Evolutionary conservation across 2,888 invertebrate genomes (phyloP).

Genomic region (Eristalis tenax): DNA sequence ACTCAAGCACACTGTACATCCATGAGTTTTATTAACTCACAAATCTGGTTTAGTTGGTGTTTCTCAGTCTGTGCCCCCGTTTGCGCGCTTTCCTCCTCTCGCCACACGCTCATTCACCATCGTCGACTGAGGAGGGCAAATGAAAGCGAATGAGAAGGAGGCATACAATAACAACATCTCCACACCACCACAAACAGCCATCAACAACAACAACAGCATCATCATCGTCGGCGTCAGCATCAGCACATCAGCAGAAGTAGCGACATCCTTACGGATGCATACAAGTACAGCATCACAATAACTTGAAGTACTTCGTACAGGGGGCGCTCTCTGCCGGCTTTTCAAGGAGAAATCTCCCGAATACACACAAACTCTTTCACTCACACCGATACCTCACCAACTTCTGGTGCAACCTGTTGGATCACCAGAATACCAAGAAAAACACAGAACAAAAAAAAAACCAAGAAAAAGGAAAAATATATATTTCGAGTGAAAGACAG

Average conservation of each 20-base stretch:
- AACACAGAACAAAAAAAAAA: constrained; percentile 33
- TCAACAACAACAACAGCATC: not conserved
- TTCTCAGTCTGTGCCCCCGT: constrained; percentile 2
- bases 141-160: constrained; percentile 65
- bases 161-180: constrained; percentile 46
- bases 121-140: constrained; percentile 48
- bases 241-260: constrained; percentile 1
- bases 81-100: constrained; percentile 3
- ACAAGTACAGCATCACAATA: constrained; percentile 57
- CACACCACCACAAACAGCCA: constrained; percentile 29
- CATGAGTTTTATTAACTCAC: constrained; percentile 72
- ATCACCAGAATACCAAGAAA: constrained; percentile 65
- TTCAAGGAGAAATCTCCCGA: constrained; percentile 66
- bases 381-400: constrained; percentile 13
- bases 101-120: not conserved
- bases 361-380: constrained; percentile 23
- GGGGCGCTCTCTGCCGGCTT: constrained; percentile 41
- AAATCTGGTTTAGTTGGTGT: constrained; percentile 71
- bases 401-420: constrained; percentile 69
- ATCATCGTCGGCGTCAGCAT: constrained; percentile 20
- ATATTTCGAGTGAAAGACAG: not conserved
- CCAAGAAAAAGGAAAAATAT: constrained; percentile 13
- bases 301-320: constrained; percentile 46
- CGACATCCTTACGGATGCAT: constrained; percentile 53
- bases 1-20: constrained; percentile 56